Conservation (phyloP, 2,113 vertebrate genomes). For the Uria lomvia region DNA sequence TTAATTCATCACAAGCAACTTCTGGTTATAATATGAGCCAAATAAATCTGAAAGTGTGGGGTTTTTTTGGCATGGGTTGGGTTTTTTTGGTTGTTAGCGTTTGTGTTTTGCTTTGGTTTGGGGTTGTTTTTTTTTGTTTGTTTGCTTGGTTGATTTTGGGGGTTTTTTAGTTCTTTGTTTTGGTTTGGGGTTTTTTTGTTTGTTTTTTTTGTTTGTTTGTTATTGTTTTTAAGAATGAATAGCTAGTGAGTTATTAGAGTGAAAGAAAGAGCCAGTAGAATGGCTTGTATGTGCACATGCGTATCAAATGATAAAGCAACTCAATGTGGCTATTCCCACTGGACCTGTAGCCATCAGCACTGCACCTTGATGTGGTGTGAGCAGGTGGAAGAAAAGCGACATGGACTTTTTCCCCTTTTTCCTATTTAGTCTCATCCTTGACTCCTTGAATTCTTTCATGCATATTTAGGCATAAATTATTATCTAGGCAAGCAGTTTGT, state of each 20-base stretch:
- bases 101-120: no score
- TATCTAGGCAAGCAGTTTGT: neutral
- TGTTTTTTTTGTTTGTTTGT: neutral
- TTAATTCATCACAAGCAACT: neutral
- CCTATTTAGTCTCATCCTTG: neutral
- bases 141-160: no score
- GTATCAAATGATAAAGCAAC: neutral
- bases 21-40: neutral
- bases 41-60: neutral
- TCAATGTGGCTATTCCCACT: neutral
- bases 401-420: fast-evolving
- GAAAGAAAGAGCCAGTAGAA: neutral
- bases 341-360: neutral
- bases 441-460: neutral
- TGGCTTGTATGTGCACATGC: neutral
- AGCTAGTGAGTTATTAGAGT: neutral
- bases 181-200: no score
- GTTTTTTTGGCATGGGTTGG: neutral
- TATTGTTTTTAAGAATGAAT: neutral
- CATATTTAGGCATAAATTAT: neutral
- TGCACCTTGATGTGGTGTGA: neutral
- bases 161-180: no score
- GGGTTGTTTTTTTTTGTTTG: no score
- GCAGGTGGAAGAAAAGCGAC: neutral
- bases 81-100: neutral